phyloP scores from a whole-genome alignment of 2,113 vertebrate species.

The Glareola pratincola region DNA sequence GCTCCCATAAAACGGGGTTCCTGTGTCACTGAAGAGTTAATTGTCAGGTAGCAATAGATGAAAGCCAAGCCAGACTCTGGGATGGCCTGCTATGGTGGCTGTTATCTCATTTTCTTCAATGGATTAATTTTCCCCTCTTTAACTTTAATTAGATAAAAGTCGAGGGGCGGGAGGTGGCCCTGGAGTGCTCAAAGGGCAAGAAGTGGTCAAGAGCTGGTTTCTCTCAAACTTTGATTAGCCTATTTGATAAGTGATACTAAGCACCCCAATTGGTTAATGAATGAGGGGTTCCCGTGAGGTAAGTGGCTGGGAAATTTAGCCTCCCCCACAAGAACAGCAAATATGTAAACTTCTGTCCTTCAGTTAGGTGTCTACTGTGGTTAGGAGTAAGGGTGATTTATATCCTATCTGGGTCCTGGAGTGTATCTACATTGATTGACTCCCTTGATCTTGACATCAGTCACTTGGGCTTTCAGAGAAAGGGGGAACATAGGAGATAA shows the following conservation, averaged over 20 bases:
- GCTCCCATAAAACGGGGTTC: background rate
- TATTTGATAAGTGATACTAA: slow-evolving; percentile 87
- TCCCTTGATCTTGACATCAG: slow-evolving; percentile 85
- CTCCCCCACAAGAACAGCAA: slow-evolving; percentile 66
- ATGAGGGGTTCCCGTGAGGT: slow-evolving; percentile 68
- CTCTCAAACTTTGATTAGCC: slow-evolving; percentile 88
- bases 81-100: slow-evolving; percentile 67
- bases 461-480: slow-evolving; percentile 69
- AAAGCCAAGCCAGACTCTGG: slow-evolving; percentile 57
- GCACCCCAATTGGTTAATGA: slow-evolving; percentile 80
- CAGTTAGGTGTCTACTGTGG: slow-evolving; percentile 41
- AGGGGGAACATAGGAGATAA: slow-evolving; percentile 72
- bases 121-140: slow-evolving; percentile 88
- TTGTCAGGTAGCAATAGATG: slow-evolving; percentile 53
- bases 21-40: slow-evolving; percentile 47
- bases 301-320: slow-evolving; percentile 69
- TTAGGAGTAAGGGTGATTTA: slow-evolving; percentile 76
- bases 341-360: slow-evolving; percentile 57
- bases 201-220: slow-evolving; percentile 86
- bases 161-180: slow-evolving; percentile 72
- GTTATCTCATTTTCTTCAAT: slow-evolving; percentile 79
- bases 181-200: slow-evolving; percentile 85
- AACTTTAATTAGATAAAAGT: slow-evolving; percentile 93
- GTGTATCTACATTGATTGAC: slow-evolving; percentile 77
- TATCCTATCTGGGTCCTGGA: slow-evolving; percentile 75